phyloP scores from a whole-genome alignment of 2,797 vertebrate genomes.

The Anisognathus igniventris region DNA sequence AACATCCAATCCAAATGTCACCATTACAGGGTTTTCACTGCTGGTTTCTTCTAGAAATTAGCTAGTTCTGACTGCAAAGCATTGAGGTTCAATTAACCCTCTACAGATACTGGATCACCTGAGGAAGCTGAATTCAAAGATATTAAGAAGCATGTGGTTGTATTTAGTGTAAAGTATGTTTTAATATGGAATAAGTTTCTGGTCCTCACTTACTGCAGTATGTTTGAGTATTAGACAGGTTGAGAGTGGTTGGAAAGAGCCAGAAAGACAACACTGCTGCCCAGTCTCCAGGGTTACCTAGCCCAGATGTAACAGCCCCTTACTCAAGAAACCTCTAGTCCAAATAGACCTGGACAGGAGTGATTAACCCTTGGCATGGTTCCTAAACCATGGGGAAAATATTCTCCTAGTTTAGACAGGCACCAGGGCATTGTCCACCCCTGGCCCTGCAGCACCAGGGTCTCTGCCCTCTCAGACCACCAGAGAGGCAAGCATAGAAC shows the following conservation, averaged over 20 bases:
- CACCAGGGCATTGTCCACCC: accelerated
- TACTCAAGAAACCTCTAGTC: background rate
- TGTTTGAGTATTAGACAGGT: background rate
- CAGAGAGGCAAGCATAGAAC: background rate
- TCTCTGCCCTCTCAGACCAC: background rate
- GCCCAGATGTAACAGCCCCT: background rate
- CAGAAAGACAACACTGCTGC: background rate
- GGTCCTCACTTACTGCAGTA: background rate
- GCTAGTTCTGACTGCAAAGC: background rate
- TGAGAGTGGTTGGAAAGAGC: background rate
- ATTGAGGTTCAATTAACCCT: background rate
- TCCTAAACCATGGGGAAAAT: background rate
- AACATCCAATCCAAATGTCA: background rate
- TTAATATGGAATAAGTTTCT: background rate
- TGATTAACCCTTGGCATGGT: background rate
- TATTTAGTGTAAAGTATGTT: background rate
- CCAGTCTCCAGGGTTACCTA: background rate
- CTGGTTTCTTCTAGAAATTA: background rate
- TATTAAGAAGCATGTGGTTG: background rate
- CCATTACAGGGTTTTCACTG: background rate
- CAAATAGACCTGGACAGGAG: background rate
- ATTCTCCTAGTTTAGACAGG: background rate
- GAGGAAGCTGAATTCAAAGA: background rate
- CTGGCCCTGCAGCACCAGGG: accelerated
- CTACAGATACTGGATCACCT: background rate